Base-by-base conservation (phyloP, 1,140 invertebrate genomes). In the Bradynema listronoti region DNA sequence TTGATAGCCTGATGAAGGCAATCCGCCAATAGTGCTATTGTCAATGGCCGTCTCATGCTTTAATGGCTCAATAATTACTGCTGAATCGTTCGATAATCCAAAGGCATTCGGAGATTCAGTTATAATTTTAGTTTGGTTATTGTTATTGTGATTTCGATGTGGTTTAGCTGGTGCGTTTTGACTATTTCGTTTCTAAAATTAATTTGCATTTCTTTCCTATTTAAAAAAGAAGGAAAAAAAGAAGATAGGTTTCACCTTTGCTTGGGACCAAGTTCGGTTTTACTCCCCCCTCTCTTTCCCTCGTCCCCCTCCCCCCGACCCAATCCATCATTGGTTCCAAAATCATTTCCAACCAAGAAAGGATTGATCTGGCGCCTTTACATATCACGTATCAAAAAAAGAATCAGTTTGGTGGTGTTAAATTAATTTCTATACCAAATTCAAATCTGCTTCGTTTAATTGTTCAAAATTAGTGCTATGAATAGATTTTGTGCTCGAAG, bases 1-100 rank as follows among this genome's bases (percentile, higher is more conserved):
- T 30, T 69, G 67, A 45, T 69, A 69, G 29, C 67, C 67, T 16
- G 68, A 71, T 6, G 67, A 69, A 9, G 65, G 60, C 4, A 54
- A 30, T 42, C 61, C 39, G 29, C 49, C 58, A n/a, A 46, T 41
- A 9, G 29, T 45, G 22, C 34, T 46, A 9, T n/a, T n/a, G n/a
- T n/a, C n/a, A n/a, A n/a, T n/a, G n/a, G n/a, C n/a, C n/a, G n/a
- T n/a, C n/a, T n/a, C n/a, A n/a, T n/a, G n/a, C n/a, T n/a, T n/a
- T n/a, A n/a, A n/a, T n/a, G 19, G 19, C 11, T 47, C 4, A 39
- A 16, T 52, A 16, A 7, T 36, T 5, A 27, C 41, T 2, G 3
- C 54, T 25, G 42, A 56, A 30, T 56, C 53, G 19, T 50, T 50
- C 5, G 47, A 50, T 25, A 32, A 25, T 4, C 27, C 47, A 25